Evolutionary conservation across 1,140 invertebrate species (phyloP).

Genomic region (Temnothorax longispinosus): DNA sequence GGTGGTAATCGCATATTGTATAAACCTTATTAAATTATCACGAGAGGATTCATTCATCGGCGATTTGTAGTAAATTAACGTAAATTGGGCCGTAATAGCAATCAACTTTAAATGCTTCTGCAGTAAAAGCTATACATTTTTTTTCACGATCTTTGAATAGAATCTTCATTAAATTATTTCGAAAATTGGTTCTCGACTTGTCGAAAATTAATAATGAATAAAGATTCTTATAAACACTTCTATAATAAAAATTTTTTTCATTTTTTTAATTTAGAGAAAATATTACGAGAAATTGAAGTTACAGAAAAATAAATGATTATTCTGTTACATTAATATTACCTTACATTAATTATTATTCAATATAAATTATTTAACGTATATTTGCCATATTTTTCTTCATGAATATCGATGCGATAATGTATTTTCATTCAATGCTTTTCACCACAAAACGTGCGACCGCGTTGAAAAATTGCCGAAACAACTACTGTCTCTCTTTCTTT

Average conservation of each 20-base stretch:
- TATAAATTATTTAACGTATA: not conserved
- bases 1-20: not conserved
- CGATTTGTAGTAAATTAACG: conserved; percentile 10
- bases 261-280: not conserved
- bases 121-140: not conserved
- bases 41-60: not conserved
- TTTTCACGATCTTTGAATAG: not conserved
- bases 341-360: not conserved
- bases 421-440: conserved; percentile 16
- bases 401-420: not conserved
- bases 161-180: not conserved
- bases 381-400: not conserved
- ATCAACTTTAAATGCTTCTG: not conserved
- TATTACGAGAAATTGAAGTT: not conserved
- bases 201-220: not conserved
- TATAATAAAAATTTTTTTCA: not conserved
- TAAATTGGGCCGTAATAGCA: not conserved
- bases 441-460: not conserved
- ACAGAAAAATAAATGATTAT: conserved; percentile 3
- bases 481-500: not conserved
- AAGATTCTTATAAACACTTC: not conserved
- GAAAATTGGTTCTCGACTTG: not conserved
- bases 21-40: conserved; percentile 20
- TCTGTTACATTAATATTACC: not conserved
- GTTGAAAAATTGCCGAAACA: conserved; percentile 13